These are phyloP conservation scores for Campoplex nolae DNA, from an alignment of 2,888 invertebrate species.

Conservation along the genomic window DNA sequence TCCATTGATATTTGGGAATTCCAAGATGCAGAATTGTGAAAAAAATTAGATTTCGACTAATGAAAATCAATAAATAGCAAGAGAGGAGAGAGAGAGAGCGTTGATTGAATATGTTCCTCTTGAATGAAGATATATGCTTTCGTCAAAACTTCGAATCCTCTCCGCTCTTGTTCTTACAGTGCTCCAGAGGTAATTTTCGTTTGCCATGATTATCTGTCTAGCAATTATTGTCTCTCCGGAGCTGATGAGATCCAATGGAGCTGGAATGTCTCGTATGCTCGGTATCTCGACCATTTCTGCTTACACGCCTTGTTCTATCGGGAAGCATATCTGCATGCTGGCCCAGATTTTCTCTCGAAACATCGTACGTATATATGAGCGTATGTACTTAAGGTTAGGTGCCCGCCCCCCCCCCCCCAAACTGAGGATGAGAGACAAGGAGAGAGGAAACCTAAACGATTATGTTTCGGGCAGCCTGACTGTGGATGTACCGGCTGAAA, in stretches of 20 bases:
- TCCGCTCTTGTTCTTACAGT: background rate
- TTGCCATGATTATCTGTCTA: background rate
- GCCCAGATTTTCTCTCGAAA: conserved; percentile 61
- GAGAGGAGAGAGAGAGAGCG: background rate
- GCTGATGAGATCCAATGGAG: conserved; percentile 2
- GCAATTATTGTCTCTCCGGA: conserved; percentile 17
- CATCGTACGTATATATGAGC: conserved; percentile 29
- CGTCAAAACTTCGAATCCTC: background rate
- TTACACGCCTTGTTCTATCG: conserved; percentile 21
- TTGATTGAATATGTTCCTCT: background rate
- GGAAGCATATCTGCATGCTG: conserved; percentile 24
- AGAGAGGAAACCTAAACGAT: conserved; percentile 39
- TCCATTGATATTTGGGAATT: background rate
- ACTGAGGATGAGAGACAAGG: conserved; percentile 17
- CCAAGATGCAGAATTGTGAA: background rate
- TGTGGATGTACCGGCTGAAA: conserved; percentile 66
- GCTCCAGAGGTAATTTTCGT: background rate
- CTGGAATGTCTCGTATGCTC: conserved; percentile 10
- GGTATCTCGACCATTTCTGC: conserved; percentile 35
- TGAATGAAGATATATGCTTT: background rate
- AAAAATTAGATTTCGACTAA: background rate
- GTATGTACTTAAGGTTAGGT: conserved; percentile 47
- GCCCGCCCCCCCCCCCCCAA: conserved; percentile 4
- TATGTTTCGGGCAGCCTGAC: conserved; percentile 49
- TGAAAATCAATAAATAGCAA: background rate